Evolutionary conservation across 2,888 invertebrate species (phyloP), one percentile per base, ranked within the genome.

Genomic region (Drosophila subsilvestris): DNA sequence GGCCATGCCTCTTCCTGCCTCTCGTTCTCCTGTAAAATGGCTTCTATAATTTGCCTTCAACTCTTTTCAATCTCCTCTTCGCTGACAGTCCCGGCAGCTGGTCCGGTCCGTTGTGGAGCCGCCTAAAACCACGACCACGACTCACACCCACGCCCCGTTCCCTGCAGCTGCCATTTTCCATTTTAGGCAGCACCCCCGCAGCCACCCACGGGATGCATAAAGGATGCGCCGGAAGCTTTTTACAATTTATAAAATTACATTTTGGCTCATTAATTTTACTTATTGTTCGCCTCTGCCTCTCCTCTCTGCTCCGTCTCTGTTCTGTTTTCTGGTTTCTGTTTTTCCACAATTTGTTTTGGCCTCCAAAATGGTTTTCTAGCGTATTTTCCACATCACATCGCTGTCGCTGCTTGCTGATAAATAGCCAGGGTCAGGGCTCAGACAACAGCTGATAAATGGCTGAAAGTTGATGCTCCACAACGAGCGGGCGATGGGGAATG

Each of bases 251-350:
- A 86, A 79, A 87, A 88, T 86, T 86, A 76, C 78, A 80, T 77
- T 79, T 77, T 75, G 86, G 56, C 88, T 86, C 88, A 86, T 86
- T 86, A 86, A 86, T 86, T 86, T 86, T 85, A 79, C 88, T 88
- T 80, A 83, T 82, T 84, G 74, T 67, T 75, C 62, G 59, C 74
- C 66, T 20, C 20, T 63, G 42, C 29, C 29, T 12, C 14, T 12
- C 37, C 37, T 6, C 37, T 37, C 12, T 14, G 5, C 25, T 0
- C 37, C 6, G 14, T 25, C 25, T 0, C 37, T 14, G 14, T 37
- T 37, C 37, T 14, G 14, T n/a, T 37, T 7, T 37, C 18, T 54
- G 66, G 53, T 20, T 25, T 3, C 25, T 25, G 25, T 25, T 25
- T 70, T 62, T 56, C 60, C 70, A 69, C 78, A 80, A 84, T 75